Evolutionary conservation across 2,113 vertebrate species (phyloP).

Genomic region (Nesogale talazaci): DNA sequence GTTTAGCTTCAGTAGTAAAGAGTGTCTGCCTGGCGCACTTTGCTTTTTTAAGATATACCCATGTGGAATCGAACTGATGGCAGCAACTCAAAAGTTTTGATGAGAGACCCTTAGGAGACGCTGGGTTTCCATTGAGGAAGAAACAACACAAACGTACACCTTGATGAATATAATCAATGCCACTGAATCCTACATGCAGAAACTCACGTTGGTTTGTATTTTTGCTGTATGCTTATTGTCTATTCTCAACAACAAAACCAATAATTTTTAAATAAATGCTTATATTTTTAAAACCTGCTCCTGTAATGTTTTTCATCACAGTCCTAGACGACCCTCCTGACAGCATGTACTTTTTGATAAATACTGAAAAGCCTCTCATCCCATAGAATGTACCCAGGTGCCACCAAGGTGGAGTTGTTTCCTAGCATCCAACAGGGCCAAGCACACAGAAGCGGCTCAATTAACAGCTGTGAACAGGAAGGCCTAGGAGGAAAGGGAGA

Average conservation of each 20-base stretch:
- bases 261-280: background rate
- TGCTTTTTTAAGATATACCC: background rate
- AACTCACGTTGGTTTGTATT: background rate
- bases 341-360: constrained; percentile 5
- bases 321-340: background rate
- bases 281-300: too few species aligned
- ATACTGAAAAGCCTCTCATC: background rate
- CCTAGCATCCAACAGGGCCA: constrained; percentile 45
- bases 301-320: background rate
- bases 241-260: background rate
- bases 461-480: background rate
- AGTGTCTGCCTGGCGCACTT: background rate
- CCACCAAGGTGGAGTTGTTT: background rate
- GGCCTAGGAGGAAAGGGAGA: background rate
- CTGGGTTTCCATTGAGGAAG: background rate
- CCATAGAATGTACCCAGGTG: background rate
- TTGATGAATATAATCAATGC: background rate
- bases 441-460: background rate
- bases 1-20: background rate
- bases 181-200: background rate
- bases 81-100: background rate
- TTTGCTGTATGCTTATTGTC: background rate
- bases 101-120: background rate
- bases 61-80: background rate
- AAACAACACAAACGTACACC: background rate